phyloP scores from a whole-genome alignment of 2,113 vertebrate genomes.

The Chionomys nivalis region DNA sequence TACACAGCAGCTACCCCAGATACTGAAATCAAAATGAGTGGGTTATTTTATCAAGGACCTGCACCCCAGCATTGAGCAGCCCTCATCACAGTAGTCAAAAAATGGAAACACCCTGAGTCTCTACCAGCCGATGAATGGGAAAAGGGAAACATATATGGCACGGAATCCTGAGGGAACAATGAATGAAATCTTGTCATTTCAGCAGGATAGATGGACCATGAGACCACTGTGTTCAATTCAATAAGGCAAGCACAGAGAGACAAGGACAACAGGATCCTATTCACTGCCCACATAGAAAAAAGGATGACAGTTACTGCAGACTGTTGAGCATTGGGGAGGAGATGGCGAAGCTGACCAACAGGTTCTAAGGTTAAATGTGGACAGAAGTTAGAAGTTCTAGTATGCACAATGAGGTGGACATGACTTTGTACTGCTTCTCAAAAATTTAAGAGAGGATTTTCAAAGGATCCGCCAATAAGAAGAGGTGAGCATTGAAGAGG shows the following conservation, averaged over 20 bases:
- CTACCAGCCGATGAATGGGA: not conserved
- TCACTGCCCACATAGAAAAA: too few relatives aligned
- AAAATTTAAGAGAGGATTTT: not conserved
- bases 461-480: not conserved
- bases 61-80: not conserved
- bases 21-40: not conserved
- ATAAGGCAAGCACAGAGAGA: not conserved
- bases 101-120: not conserved
- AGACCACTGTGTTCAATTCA: not conserved
- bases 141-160: not conserved
- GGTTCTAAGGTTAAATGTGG: not conserved
- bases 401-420: not conserved
- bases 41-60: not conserved
- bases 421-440: not conserved
- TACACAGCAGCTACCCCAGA: not conserved
- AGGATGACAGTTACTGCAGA: not conserved
- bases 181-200: not conserved
- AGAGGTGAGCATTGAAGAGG: not conserved
- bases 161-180: not conserved
- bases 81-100: not conserved
- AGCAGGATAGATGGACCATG: too few relatives aligned
- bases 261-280: not conserved
- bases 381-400: not conserved
- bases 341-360: too few relatives aligned
- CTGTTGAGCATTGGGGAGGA: not conserved